A percentile compares a stretch with the other conserved stretches of the same genome.
Conservation (phyloP, 2,113 vertebrate genomes). For the Alaudala cheleensis region DNA sequence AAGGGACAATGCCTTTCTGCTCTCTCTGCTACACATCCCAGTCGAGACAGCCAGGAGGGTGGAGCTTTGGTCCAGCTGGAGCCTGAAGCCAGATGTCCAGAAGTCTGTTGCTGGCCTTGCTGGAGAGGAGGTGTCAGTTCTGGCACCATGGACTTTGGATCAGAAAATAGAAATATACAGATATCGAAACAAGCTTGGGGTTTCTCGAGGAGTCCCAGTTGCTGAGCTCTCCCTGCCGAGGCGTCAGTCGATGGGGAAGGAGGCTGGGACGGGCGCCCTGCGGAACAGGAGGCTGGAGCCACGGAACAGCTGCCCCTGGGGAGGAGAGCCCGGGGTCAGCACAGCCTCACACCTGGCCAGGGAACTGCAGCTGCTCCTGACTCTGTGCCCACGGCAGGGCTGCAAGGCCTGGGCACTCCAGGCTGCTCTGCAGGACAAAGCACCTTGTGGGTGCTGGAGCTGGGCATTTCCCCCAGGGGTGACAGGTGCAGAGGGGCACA, state of each 20-base stretch:
- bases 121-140: background rate
- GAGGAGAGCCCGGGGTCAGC: background rate
- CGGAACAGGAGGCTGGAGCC: constrained; percentile 90
- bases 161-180: background rate
- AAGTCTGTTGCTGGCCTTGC: background rate
- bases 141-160: background rate
- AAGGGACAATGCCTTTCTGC: background rate
- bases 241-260: constrained; percentile 70
- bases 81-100: constrained; percentile 2
- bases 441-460: background rate
- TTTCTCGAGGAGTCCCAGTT: background rate
- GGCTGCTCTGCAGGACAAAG: background rate
- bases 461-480: background rate
- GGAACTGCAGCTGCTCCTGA: background rate
- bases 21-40: background rate
- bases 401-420: background rate
- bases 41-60: background rate
- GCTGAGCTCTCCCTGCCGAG: background rate
- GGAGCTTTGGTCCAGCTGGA: constrained; percentile 34
- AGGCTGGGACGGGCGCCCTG: constrained; percentile 70
- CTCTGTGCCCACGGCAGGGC: rapidly evolving
- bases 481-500: background rate
- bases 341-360: rapidly evolving
- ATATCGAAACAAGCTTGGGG: background rate
- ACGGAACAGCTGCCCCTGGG: constrained; percentile 85